phyloP scores from a whole-genome alignment of 2,113 vertebrate genomes.

The Neolamprologus fasciatus region DNA sequence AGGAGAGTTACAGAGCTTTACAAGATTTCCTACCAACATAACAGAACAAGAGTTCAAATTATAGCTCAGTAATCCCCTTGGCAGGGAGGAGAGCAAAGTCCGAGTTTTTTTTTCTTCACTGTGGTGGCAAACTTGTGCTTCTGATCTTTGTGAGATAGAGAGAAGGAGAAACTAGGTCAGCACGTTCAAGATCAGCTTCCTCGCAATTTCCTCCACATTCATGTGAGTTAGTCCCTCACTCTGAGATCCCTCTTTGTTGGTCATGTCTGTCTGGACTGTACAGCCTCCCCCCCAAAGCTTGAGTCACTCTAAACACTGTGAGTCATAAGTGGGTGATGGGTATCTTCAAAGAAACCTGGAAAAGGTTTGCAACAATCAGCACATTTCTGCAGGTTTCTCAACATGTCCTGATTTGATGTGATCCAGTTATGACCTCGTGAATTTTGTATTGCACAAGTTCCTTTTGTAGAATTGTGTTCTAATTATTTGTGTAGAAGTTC shows the following conservation, averaged over 20 bases:
- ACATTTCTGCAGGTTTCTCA: background rate
- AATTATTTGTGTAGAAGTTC: background rate
- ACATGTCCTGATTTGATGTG: background rate
- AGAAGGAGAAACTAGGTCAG: background rate
- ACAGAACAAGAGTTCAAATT: slow-evolving; percentile 42
- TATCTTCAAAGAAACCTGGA: background rate
- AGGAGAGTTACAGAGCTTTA: background rate
- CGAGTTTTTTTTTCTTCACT: background rate
- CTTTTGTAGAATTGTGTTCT: background rate
- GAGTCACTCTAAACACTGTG: background rate
- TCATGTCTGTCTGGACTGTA: background rate
- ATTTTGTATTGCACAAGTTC: background rate
- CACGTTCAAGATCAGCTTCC: background rate
- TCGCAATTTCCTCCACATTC: background rate
- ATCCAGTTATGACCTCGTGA: background rate
- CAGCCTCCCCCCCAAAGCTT: background rate
- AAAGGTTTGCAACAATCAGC: background rate
- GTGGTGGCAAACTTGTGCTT: background rate
- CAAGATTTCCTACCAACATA: slow-evolving; percentile 30
- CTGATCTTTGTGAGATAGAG: background rate
- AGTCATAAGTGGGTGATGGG: background rate
- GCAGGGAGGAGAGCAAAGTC: slow-evolving; percentile 14
- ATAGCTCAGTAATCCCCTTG: slow-evolving; percentile 24
- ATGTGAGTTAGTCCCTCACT: background rate
- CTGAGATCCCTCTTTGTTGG: background rate